Evolutionary conservation across 2,113 vertebrate species (phyloP), one percentile per base, ranked within the genome.

Genomic region (Jacana jacana): DNA sequence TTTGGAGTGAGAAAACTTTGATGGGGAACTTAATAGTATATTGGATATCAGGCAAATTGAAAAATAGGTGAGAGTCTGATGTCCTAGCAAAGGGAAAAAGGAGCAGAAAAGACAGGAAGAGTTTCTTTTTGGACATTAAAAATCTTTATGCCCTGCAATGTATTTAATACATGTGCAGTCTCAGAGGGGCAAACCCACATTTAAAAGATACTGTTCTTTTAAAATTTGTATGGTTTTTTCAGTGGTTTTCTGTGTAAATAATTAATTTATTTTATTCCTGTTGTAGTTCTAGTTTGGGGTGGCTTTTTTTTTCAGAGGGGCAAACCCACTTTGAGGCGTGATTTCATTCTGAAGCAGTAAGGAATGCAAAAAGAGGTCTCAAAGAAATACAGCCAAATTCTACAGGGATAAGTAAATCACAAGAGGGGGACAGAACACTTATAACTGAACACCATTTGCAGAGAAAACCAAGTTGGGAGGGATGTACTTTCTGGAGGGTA

Each of bases 11-110:
- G 89, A 46, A 66, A 39, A 69, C 77, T 83, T 96, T 95, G 78
- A 80, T 80, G 91, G 81, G 94, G 88, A 88, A 88, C 96, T 95
- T 72, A 54, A 61, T n/a, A 93, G 78, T 25, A 9, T 68, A 28
- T 49, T 87, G 70, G 78, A 20, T 88, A 48, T 20, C 33, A 70
- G 84, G 31, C 31, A 93, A 86, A 89, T 54, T 82, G 91, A 82
- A 88, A 91, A 61, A 8, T 1, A 22, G 16, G 24, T 39, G 17
- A 33, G 77, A 76, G 49, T 13, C 25, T 52, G 87, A 69, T 3
- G 10, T 69, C 44, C 57, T 55, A 65, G 83, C 4, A 30, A 42
- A 58, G 42, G 42, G 11, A 27, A 69, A 82, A 60, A 63, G 11
- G 17, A 78, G 37, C 24, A 17, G 48, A 64, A 66, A 57, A 31